A percentile compares a stretch with the other conserved stretches of the same genome.
Conservation (phyloP, 2,797 vertebrate species). For the Limosa lapponica region DNA sequence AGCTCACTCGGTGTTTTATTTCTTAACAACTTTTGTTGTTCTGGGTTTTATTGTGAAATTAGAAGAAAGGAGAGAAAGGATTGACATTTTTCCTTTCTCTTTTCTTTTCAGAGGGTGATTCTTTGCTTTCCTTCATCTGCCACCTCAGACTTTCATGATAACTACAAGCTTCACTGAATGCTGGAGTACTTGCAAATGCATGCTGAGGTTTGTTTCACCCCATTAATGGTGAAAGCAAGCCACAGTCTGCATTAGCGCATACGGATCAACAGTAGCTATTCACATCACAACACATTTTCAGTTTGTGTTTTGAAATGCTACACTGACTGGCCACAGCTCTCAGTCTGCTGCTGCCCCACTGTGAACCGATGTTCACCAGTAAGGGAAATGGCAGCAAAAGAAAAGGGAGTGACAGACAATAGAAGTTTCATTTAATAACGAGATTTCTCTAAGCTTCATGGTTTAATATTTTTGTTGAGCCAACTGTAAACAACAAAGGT, state of each 20-base stretch:
- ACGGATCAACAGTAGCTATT: background rate
- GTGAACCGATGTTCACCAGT: background rate
- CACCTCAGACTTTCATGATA: background rate
- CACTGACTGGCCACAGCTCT: slow-evolving; percentile 18
- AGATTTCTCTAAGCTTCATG: background rate
- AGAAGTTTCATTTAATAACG: background rate
- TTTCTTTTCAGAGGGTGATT: background rate
- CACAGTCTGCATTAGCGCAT: background rate
- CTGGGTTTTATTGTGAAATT: background rate
- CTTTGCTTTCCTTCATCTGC: slow-evolving; percentile 4
- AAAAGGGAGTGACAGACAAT: background rate
- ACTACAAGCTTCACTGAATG: slow-evolving; percentile 34
- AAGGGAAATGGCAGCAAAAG: background rate
- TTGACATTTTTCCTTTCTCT: background rate
- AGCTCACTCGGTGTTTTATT: background rate
- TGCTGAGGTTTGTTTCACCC: slow-evolving; percentile 36
- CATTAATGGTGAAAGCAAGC: slow-evolving; percentile 33
- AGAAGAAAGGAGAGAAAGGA: background rate
- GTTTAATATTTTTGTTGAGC: background rate
- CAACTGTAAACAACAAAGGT: background rate
- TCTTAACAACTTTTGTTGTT: background rate
- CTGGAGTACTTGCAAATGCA: slow-evolving; percentile 13
- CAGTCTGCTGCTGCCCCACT: background rate
- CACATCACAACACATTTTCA: slow-evolving; percentile 60
- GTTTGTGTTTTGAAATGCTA: slow-evolving; percentile 43